Evolutionary conservation across 2,888 invertebrate species (phyloP), one percentile per base, ranked within the genome.

Genomic region (Drosophila meridionalis): DNA sequence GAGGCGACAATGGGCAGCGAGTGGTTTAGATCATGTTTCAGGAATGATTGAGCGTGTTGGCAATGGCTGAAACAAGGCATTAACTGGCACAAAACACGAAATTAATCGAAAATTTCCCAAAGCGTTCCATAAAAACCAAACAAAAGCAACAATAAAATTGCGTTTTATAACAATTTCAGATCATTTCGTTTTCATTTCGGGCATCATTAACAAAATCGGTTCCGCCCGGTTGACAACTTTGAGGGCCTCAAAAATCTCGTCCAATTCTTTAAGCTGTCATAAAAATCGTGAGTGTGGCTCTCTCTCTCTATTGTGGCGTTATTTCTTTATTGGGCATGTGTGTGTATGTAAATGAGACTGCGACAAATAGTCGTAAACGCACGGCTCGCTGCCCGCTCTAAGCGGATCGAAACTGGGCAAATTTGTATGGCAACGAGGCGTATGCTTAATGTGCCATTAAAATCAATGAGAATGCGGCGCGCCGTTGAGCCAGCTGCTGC

Each of bases 381-480:
- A 53, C 40, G 55, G 55, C 34, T 42, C 7, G 20, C 47, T 28
- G 56, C 11, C 38, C 38, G 45, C 59, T 69, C 34, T 30, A 26
- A 42, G 30, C 63, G 63, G 66, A 62, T 61, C 65, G 78, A 48
- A 81, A 70, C 53, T 69, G 36, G 57, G 66, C 60, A 59, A 67
- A 81, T 78, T 76, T 73, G 80, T 80, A 70, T 72, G 73, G 64
- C 85, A 82, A 89, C 80, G 82, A 87, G 85, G 87, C 89, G 85
- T 89, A 89, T 85, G 80, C 89, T 85, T 85, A 85, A 87, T 85
- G 87, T 76, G 87, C 73, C 74, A 85, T 85, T 89, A 85, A 85
- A 85, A 74, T 82, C 89, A 89, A 80, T 85, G 89, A 72, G 82
- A 87, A 87, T 83, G 40, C 36, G 57, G 32, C 48, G 58, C n/a